These are phyloP conservation scores for Egretta garzetta DNA, from an alignment of 2,113 vertebrate genomes.

Conservation along the genomic window DNA sequence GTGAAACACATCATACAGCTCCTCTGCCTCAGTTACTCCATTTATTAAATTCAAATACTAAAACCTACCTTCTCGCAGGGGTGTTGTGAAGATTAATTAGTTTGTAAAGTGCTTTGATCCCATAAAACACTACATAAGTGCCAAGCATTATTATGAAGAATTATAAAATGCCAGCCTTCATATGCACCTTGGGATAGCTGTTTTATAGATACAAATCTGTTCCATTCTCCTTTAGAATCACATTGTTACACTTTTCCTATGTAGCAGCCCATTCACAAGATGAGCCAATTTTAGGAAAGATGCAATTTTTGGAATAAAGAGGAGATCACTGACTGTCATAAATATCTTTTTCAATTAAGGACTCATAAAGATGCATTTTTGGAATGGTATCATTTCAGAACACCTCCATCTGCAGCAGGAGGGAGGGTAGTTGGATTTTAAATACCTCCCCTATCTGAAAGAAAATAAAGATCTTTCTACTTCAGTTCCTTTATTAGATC, in stretches of 20 bases:
- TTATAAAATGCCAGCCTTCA: not conserved
- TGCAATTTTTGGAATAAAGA: not conserved
- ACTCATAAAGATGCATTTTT: not conserved
- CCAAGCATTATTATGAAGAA: slow-evolving; percentile 23
- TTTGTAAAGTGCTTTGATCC: slow-evolving; percentile 17
- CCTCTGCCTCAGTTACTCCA: not conserved
- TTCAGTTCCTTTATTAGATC: not conserved
- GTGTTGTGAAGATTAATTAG: slow-evolving; percentile 43
- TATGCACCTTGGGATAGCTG: not conserved
- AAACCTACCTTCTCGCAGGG: not conserved
- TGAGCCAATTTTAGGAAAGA: not conserved
- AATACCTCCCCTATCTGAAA: not conserved
- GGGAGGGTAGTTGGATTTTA: not conserved
- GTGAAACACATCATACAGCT: not conserved
- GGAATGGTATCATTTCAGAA: not conserved
- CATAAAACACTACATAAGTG: not conserved
- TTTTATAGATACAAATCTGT: not conserved
- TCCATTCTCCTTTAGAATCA: not conserved
- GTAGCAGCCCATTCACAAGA: not conserved
- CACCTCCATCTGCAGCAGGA: not conserved
- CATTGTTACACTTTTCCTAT: not conserved
- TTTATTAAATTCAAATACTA: not conserved
- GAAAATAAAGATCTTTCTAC: not conserved
- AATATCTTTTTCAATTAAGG: not conserved
- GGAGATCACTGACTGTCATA: not conserved